Evolutionary conservation across 2,797 vertebrate genomes (phyloP).

Genomic region (Mallotus villosus): DNA sequence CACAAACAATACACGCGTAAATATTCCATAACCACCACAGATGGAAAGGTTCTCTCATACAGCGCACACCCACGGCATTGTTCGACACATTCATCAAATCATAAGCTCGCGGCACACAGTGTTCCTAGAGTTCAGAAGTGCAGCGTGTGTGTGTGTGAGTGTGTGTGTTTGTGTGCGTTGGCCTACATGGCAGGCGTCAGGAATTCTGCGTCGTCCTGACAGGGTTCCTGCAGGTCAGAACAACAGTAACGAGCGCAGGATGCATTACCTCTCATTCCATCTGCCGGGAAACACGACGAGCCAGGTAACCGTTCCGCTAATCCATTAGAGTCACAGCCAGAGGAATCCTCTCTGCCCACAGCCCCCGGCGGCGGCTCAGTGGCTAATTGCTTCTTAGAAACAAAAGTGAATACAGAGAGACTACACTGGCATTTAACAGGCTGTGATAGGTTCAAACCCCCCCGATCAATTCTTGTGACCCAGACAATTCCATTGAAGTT

Average conservation of each 20-base stretch:
- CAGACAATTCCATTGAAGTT: too few relatives aligned
- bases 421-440: too few relatives aligned
- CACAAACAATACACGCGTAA: constrained; percentile 10
- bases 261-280: neutral
- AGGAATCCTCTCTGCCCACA: constrained; percentile 21
- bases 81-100: neutral
- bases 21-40: neutral
- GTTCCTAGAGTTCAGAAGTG: neutral
- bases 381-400: constrained; percentile 41
- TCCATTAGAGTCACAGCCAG: constrained; percentile 8
- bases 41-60: too few relatives aligned
- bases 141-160: neutral
- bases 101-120: neutral
- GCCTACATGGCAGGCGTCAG: neutral
- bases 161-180: too few relatives aligned
- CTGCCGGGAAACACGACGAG: neutral
- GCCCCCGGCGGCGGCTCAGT: constrained; percentile 18
- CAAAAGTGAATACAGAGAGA: too few relatives aligned
- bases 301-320: neutral
- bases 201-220: neutral
- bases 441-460: too few relatives aligned
- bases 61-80: neutral
- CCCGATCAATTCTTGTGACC: too few relatives aligned
- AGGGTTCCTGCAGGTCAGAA: neutral
- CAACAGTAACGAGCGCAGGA: neutral